phyloP scores from a whole-genome alignment of 2,888 invertebrate species.

The Apoda limacodes region DNA sequence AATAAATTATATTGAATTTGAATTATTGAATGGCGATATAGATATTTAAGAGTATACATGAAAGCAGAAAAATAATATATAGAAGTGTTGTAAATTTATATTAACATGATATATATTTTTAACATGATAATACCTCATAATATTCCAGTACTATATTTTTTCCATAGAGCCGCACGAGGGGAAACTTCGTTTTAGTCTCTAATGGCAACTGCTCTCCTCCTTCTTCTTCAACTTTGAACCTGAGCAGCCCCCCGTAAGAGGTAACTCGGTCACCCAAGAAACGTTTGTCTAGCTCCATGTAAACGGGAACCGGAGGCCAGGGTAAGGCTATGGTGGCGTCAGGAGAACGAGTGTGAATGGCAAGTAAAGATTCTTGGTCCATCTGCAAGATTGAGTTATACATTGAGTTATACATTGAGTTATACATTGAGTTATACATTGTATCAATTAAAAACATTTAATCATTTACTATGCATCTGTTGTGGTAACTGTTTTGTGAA shows the following conservation, averaged over 20 bases:
- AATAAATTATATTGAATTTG: no score
- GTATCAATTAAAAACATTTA: no score
- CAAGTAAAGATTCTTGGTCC: conserved; percentile 47
- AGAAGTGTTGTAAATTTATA: no score
- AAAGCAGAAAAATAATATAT: no score
- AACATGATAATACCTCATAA: conserved; percentile 65
- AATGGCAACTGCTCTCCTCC: conserved; percentile 67
- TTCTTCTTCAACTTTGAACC: conserved; percentile 80
- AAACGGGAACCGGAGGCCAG: conserved; percentile 75
- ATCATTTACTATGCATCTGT: no score
- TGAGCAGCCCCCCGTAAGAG: conserved; percentile 91
- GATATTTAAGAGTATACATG: no score
- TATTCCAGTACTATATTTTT: conserved; percentile 82
- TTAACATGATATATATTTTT: no score
- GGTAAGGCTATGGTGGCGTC: conserved; percentile 52
- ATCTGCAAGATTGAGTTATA: conserved; percentile 30
- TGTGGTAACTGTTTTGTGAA: no score
- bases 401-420: no score
- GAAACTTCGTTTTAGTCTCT: conserved; percentile 73
- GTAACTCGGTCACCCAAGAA: conserved; percentile 90
- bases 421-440: no score
- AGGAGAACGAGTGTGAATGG: conserved; percentile 45
- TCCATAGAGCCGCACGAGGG: conserved; percentile 85
- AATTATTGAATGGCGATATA: no score
- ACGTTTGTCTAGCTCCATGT: conserved; percentile 83